Evolutionary conservation across 2,797 vertebrate species (phyloP), one percentile per base, ranked within the genome.

Genomic region (Forpus xanthops): DNA sequence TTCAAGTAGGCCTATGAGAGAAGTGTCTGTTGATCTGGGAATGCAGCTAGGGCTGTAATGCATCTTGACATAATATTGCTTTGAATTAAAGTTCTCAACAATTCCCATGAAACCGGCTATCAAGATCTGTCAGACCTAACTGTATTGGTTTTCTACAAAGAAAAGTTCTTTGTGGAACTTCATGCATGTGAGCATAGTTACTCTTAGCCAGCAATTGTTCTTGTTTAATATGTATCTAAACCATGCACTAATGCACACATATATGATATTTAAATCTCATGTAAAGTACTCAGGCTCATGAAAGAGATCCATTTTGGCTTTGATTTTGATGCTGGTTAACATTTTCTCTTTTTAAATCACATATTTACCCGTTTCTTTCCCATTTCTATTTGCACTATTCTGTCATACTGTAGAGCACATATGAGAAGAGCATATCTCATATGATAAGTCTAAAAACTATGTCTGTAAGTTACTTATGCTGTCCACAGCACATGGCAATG

Each of bases 201-300:
- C 12, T 41, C 39, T 49, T 44, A 71, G 39, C 15, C 23, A 93
- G 39, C 5, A 82, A 35, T 8, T 81, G 9, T 10, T 91, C 31
- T 42, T 62, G 12, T 49, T 56, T 44, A n/a, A 9, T 31, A 41
- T 2, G 1, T 27, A 73, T 47, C 52, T 83, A 60, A 93, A 88
- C 21, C n/a, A 56, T n/a, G n/a, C n/a, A n/a, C n/a, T n/a, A n/a
- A n/a, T 4, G 31, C 1, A 30, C 1, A 67, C 0, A 33, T 1
- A 55, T 4, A 71, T 30, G 24, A 0, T 20, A 27, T 61, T 81
- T 83, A 77, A 4, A 33, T 35, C 25, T 66, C 20, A 12, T 11
- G 12, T 41, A 67, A 86, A 91, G 17, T 42, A 87, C 14, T 71
- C 15, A 9, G 6, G 27, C 81, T 62, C 30, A 64, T 4, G 5